A percentile compares a stretch with the other conserved stretches of the same genome.
phyloP scores from a whole-genome alignment of 2,888 invertebrate genomes.

The Ennomos erosarius region DNA sequence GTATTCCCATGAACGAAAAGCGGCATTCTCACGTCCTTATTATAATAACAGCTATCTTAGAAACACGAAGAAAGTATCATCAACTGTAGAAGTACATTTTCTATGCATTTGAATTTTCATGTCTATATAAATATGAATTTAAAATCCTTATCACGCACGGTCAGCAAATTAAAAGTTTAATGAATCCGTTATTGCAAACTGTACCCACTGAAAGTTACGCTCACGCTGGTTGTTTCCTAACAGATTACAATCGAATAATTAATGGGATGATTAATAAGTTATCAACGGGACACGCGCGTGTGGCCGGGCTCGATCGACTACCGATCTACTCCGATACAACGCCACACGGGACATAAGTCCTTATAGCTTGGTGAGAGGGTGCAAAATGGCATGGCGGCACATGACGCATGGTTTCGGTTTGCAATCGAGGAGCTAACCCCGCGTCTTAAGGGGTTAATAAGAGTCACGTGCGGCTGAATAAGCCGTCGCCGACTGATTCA shows the following conservation, averaged over 20 bases:
- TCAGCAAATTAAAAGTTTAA: too few species aligned
- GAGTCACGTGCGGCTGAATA: slow-evolving; percentile 19
- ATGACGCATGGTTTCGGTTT: slow-evolving; percentile 10
- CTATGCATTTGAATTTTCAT: neutral
- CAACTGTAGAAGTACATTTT: too few species aligned
- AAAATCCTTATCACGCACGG: too few species aligned
- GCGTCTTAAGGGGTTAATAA: slow-evolving; percentile 23
- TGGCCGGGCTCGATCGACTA: slow-evolving; percentile 10
- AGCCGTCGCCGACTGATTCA: slow-evolving; percentile 19
- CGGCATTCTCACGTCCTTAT: neutral
- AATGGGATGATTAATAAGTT: slow-evolving; percentile 25
- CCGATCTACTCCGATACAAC: slow-evolving; percentile 5
- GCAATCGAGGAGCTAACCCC: slow-evolving; percentile 24
- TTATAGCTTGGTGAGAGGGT: slow-evolving; percentile 1
- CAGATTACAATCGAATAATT: slow-evolving; percentile 26
- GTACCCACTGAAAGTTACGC: neutral
- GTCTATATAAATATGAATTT: too few species aligned
- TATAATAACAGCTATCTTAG: neutral
- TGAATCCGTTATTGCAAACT: too few species aligned
- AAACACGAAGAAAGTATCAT: too few species aligned
- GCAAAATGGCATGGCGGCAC: slow-evolving; percentile 1
- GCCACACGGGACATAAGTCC: neutral
- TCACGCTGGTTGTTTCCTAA: slow-evolving; percentile 6
- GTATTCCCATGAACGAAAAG: neutral
- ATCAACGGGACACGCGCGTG: slow-evolving; percentile 15